Conservation (phyloP, 1,140 invertebrate genomes). For the Drosophila teissieri region DNA sequence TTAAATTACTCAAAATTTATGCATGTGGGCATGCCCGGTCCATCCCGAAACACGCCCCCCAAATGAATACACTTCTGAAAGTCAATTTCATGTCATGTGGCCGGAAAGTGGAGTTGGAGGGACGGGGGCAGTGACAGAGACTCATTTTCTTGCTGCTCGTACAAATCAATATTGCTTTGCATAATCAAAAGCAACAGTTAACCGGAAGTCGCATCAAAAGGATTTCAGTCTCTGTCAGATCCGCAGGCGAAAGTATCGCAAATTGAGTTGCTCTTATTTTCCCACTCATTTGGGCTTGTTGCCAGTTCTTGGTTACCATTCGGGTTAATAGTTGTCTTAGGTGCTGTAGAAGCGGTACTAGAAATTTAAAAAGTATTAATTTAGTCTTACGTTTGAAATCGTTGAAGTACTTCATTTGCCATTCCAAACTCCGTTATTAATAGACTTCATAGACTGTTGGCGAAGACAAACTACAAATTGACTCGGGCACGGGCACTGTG, state of each 20-base stretch:
- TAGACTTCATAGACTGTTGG: constrained; percentile 10
- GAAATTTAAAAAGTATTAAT: neutral
- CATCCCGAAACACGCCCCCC: constrained; percentile 2
- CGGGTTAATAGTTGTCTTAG: neutral
- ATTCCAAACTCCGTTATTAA: neutral
- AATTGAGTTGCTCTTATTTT: constrained; percentile 5
- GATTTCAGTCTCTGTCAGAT: constrained; percentile 11
- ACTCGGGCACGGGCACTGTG: constrained; percentile 14
- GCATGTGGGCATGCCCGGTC: constrained; percentile 35
- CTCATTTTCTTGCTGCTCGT: constrained; percentile 30
- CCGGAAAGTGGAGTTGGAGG: neutral
- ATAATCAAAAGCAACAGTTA: constrained; percentile 56
- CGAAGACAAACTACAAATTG: constrained; percentile 67
- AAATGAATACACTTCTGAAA: constrained; percentile 20
- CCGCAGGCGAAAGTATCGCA: constrained; percentile 12
- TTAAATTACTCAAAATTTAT: constrained; percentile 63
- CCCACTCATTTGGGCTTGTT: neutral
- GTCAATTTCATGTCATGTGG: constrained; percentile 45
- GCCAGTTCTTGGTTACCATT: neutral
- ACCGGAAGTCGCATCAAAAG: constrained; percentile 33
- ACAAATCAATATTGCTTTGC: constrained; percentile 59
- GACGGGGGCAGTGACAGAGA: neutral
- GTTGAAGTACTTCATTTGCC: neutral
- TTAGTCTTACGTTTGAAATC: neutral
- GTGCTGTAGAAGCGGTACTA: neutral